Percentiles rank a stretch among this genome's conserved stretches.
Evolutionary conservation across 2,797 vertebrate species (phyloP).

Genomic region (Pachyuromys duprasi): DNA sequence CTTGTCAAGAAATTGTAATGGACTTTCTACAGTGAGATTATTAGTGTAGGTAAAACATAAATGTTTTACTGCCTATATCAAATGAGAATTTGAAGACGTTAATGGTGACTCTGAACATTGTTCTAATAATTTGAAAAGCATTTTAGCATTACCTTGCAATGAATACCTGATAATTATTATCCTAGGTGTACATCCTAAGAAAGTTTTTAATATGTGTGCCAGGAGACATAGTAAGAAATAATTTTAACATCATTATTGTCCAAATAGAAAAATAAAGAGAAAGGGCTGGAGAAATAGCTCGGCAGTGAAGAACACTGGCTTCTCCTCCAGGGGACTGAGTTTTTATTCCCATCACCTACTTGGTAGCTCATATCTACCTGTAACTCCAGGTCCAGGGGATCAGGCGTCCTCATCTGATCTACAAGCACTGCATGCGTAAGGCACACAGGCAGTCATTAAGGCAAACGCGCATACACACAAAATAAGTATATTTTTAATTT

Average conservation of each 20-base stretch:
- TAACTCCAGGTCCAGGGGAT: not conserved
- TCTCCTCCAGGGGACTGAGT: not conserved
- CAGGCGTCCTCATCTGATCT: not conserved
- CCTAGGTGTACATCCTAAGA: not conserved
- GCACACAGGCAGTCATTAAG: not conserved
- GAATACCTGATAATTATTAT: not conserved
- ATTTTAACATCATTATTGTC: not conserved
- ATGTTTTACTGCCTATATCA: not conserved
- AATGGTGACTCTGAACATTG: not conserved
- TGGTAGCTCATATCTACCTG: not conserved
- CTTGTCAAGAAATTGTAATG: not conserved
- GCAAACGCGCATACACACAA: not conserved
- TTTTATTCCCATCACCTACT: not conserved
- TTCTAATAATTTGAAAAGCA: not conserved
- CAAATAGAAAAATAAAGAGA: not conserved
- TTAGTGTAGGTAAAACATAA: slow-evolving; percentile 2
- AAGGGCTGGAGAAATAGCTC: not conserved
- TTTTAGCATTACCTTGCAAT: not conserved
- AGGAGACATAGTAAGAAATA: not conserved
- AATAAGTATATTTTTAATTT: not conserved
- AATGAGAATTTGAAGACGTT: slow-evolving; percentile 6
- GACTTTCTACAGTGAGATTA: not conserved
- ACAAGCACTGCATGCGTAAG: not conserved
- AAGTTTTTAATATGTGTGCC: not conserved
- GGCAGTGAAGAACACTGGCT: not conserved